These are phyloP conservation scores for Leptothorax acervorum DNA, from an alignment of 2,888 invertebrate genomes.

Conservation along the genomic window DNA sequence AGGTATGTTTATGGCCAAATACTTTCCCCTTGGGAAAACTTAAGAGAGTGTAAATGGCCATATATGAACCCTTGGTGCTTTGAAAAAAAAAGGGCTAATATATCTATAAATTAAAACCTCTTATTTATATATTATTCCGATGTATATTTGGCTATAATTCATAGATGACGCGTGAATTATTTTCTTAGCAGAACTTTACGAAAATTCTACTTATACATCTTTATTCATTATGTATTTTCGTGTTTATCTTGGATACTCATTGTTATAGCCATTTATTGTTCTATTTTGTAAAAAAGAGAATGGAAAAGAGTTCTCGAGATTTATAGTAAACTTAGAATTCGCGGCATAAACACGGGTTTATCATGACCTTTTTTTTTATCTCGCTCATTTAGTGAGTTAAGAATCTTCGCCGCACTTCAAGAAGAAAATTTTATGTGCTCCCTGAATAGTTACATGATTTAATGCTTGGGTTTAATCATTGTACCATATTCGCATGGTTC, in stretches of 20 bases:
- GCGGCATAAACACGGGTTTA: background rate
- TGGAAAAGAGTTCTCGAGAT: background rate
- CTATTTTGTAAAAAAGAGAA: background rate
- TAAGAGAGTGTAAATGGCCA: constrained; percentile 20
- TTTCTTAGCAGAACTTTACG: background rate
- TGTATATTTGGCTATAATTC: background rate
- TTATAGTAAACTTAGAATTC: background rate
- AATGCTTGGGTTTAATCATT: constrained; percentile 18
- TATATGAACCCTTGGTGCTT: background rate
- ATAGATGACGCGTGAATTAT: background rate
- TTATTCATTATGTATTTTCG: background rate
- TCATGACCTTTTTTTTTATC: constrained; percentile 11
- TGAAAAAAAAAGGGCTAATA: background rate
- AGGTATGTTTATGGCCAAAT: constrained; percentile 57
- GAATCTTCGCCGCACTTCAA: background rate
- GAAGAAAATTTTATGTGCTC: constrained; percentile 21
- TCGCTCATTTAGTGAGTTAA: constrained; percentile 10
- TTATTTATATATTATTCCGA: background rate
- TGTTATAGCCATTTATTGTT: background rate
- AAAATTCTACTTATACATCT: background rate
- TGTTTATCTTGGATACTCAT: background rate
- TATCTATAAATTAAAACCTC: background rate
- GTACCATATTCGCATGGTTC: background rate
- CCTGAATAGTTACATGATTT: constrained; percentile 32
- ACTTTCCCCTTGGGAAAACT: constrained; percentile 35